Evolutionary conservation across 2,797 vertebrate species (phyloP), one percentile per base, ranked within the genome.

Genomic region (Cynodonichthys magdalenae): DNA sequence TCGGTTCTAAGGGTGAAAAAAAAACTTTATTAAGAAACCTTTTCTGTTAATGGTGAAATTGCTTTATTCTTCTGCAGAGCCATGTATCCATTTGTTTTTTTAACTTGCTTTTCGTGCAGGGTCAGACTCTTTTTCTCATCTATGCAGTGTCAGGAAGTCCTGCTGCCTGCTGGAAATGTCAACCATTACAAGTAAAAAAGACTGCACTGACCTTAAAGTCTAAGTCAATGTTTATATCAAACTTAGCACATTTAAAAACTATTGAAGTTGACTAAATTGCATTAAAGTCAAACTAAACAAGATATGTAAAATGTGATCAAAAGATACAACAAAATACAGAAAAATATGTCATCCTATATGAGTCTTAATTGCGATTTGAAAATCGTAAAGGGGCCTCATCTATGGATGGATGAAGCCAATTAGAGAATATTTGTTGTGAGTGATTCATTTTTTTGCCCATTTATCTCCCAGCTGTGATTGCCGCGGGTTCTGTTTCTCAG

Each of bases 151-250:
- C 41, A 71, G 75, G 81, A 80, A 84, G 72, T 53, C 55, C 72
- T 71, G 68, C 57, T 74, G 78, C 55, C 72, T 71, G 69, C 57
- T 74, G 78, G 76, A 92, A 92, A 92, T 92, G 91, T 91, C 90
- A 93, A 66, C 83, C 82, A 59, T 87, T 90, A 83, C 77, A 75
- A 71, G 55, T 47, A 63, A 60, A 71, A n/a, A 79, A 81, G 75
- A 84, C 66, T 81, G 63, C 41, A 63, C 54, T 83, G 85, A 90
- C 84, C 87, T 88, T 83, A 80, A 85, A 81, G 81, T 66, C 56
- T 64, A 14, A 20, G 46, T 48, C 19, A 48, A 12, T 20, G 19
- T 48, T 19, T 20, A 12, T 48, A 19, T 47, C 18, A 47, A 5
- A 47, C 20, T 47, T 20, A 47, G 44, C 17, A 18, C 44, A 20